Evolutionary conservation across 2,888 invertebrate species (phyloP).

Genomic region (Carterocephalus palaemon): DNA sequence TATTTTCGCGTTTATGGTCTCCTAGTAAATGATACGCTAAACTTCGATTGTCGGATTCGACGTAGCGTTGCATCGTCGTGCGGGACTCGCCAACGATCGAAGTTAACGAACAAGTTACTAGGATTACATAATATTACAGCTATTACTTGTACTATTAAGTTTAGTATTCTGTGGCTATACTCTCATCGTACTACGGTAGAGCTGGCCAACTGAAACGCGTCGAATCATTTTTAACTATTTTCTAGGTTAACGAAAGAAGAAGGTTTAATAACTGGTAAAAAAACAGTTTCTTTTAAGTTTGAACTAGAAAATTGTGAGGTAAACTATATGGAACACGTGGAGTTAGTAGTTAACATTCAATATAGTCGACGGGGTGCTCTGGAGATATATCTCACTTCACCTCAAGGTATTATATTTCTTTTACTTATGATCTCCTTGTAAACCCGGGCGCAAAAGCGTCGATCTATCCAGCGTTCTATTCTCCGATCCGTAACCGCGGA

Average conservation of each 20-base stretch:
- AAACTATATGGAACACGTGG: constrained; percentile 90
- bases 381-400: constrained; percentile 86
- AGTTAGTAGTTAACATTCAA: constrained; percentile 84
- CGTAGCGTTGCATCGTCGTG: too few species aligned
- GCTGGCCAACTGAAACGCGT: too few species aligned
- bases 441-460: too few species aligned
- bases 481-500: too few species aligned
- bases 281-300: constrained; percentile 60
- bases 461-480: too few species aligned
- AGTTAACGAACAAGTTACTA: not conserved
- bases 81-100: too few species aligned
- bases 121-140: not conserved
- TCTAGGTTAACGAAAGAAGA: constrained; percentile 33
- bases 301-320: constrained; percentile 78
- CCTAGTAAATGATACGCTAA: constrained; percentile 50
- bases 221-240: constrained; percentile 8
- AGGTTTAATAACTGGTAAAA: constrained; percentile 41
- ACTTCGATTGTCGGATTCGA: constrained; percentile 44
- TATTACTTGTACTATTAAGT: not conserved
- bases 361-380: constrained; percentile 88
- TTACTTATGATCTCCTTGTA: constrained; percentile 41
- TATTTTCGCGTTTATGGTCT: constrained; percentile 34
- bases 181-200: too few species aligned
- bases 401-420: constrained; percentile 86
- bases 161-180: too few species aligned